phyloP scores from a whole-genome alignment of 2,113 vertebrate genomes.

The Copsychus sechellarum region DNA sequence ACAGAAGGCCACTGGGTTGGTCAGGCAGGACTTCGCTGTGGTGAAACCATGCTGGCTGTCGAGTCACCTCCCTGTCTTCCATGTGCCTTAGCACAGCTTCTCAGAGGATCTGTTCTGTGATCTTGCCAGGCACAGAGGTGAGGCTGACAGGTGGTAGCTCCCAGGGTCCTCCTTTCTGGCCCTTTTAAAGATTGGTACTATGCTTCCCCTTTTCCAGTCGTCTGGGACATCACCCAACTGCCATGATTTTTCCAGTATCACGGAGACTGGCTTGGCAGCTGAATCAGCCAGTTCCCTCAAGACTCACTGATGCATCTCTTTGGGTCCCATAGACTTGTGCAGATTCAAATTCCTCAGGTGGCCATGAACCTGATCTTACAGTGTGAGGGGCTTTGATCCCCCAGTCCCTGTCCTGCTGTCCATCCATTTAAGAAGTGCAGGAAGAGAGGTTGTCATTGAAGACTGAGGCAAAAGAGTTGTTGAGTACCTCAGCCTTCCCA shows the following conservation, averaged over 20 bases:
- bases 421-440: background rate
- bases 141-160: background rate
- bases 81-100: background rate
- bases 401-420: background rate
- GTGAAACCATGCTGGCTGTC: background rate
- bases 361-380: accelerated
- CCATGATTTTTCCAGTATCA: background rate
- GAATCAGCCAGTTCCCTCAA: background rate
- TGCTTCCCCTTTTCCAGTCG: background rate
- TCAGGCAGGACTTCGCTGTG: background rate
- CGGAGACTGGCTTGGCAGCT: background rate
- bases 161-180: background rate
- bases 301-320: background rate
- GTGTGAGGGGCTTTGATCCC: background rate
- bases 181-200: background rate
- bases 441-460: background rate
- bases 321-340: accelerated
- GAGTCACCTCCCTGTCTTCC: background rate
- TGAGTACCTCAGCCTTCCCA: background rate
- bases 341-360: background rate
- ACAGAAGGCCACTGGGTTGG: background rate
- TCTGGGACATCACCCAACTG: background rate
- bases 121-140: background rate
- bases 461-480: background rate
- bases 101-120: background rate